phyloP scores from a whole-genome alignment of 2,797 vertebrate species.

The Channallabes apus region DNA sequence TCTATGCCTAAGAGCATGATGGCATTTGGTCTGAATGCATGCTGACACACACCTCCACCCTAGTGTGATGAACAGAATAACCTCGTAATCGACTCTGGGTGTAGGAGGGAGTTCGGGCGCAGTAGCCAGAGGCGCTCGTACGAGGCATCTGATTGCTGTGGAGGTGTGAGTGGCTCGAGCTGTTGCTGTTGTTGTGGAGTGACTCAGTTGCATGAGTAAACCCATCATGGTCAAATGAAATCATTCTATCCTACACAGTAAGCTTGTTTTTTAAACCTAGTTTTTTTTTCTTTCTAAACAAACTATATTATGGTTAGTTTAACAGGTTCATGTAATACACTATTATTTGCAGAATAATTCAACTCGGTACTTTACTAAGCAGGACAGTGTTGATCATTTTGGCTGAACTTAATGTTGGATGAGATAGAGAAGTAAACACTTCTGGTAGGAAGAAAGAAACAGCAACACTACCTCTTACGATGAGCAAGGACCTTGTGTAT shows the following conservation, averaged over 20 bases:
- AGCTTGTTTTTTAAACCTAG: not conserved
- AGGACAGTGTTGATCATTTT: not conserved
- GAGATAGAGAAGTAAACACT: no score
- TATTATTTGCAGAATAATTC: not conserved
- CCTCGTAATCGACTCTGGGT: not conserved
- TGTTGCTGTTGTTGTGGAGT: conserved; percentile 25
- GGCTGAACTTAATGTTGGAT: not conserved
- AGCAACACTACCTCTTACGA: not conserved
- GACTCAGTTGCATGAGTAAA: conserved; percentile 30
- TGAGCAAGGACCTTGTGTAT: not conserved
- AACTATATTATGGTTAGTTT: not conserved
- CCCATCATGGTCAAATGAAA: not conserved
- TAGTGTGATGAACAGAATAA: conserved; percentile 9
- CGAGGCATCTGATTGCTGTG: conserved; percentile 32
- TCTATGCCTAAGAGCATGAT: not conserved
- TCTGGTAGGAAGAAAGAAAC: no score
- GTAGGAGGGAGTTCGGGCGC: conserved; percentile 14
- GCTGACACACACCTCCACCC: conserved; percentile 18
- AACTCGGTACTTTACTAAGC: not conserved
- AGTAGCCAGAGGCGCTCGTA: conserved; percentile 23
- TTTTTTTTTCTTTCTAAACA: not conserved
- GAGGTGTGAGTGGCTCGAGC: conserved; percentile 39
- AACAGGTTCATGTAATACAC: not conserved
- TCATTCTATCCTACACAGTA: conserved; percentile 3
- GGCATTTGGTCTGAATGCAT: not conserved